Conservation (phyloP, 1,140 invertebrate species). For the Chymomyza costata region DNA sequence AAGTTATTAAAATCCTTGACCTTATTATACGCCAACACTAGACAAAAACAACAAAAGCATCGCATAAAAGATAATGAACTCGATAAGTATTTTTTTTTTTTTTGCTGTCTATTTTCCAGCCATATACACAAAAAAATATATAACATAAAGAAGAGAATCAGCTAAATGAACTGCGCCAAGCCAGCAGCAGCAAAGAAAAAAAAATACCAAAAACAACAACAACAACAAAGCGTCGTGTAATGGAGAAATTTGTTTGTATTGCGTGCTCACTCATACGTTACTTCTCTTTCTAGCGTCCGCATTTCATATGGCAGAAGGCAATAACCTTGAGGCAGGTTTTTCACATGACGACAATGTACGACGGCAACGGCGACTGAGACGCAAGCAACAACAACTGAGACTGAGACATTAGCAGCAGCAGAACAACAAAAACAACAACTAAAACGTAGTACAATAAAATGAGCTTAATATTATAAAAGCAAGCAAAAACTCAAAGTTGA, state of each 20-base stretch:
- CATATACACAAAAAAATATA: background rate
- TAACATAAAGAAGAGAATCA: constrained; percentile 16
- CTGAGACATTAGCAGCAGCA: too few relatives aligned
- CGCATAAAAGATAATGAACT: constrained; percentile 53
- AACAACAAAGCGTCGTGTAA: constrained; percentile 48
- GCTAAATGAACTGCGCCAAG: constrained; percentile 33
- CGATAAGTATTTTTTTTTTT: constrained; percentile 48
- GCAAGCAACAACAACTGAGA: constrained; percentile 10
- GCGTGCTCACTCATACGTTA: constrained; percentile 11
- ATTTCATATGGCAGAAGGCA: constrained; percentile 54
- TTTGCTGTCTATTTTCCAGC: background rate
- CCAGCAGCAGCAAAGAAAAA: constrained; percentile 10
- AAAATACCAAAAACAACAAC: constrained; percentile 14
- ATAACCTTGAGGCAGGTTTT: constrained; percentile 71
- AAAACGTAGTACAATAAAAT: constrained; percentile 28
- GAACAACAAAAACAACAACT: too few relatives aligned
- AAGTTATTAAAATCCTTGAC: constrained; percentile 58
- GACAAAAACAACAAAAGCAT: constrained; percentile 1
- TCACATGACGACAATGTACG: constrained; percentile 47
- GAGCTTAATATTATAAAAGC: constrained; percentile 38
- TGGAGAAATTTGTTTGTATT: constrained; percentile 64
- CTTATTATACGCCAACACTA: constrained; percentile 32
- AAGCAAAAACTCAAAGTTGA: too few relatives aligned
- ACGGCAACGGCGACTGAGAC: constrained; percentile 2
- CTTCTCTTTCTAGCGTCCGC: constrained; percentile 45